phyloP scores from a whole-genome alignment of 2,797 vertebrate genomes.

The Mastacembelus armatus region DNA sequence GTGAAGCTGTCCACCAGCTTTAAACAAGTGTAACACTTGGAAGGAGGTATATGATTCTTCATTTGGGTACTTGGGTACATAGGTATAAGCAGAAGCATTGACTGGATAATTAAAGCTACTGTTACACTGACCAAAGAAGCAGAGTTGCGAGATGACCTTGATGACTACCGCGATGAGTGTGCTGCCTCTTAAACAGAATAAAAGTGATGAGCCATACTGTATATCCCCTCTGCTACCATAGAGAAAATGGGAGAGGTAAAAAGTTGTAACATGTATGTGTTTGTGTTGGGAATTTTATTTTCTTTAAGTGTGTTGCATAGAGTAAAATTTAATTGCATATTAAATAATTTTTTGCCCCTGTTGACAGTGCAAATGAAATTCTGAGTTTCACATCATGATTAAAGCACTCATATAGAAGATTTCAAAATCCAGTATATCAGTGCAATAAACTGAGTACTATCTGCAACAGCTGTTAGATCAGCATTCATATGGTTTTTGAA shows the following conservation, averaged over 20 bases:
- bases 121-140: conserved; percentile 74
- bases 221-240: conserved; percentile 79
- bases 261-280: conserved; percentile 17
- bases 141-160: conserved; percentile 75
- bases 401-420: conserved; percentile 2
- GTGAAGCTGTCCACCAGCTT: conserved; percentile 72
- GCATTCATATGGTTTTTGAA: too few relatives aligned
- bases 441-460: too few relatives aligned
- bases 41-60: conserved; percentile 74
- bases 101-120: conserved; percentile 70
- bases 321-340: not conserved
- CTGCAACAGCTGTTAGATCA: too few relatives aligned
- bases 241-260: conserved; percentile 74
- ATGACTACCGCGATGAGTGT: conserved; percentile 80
- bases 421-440: too few relatives aligned
- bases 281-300: conserved; percentile 19
- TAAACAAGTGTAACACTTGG: conserved; percentile 86
- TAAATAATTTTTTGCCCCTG: not conserved
- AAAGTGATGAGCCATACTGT: conserved; percentile 85
- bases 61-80: conserved; percentile 69
- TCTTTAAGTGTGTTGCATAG: not conserved
- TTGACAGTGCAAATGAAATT: not conserved
- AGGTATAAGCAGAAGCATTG: conserved; percentile 44
- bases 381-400: conserved; percentile 25
- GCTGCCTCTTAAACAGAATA: conserved; percentile 78